Evolutionary conservation across 1,140 invertebrate genomes (phyloP).

Genomic region (Triops cancriformis): DNA sequence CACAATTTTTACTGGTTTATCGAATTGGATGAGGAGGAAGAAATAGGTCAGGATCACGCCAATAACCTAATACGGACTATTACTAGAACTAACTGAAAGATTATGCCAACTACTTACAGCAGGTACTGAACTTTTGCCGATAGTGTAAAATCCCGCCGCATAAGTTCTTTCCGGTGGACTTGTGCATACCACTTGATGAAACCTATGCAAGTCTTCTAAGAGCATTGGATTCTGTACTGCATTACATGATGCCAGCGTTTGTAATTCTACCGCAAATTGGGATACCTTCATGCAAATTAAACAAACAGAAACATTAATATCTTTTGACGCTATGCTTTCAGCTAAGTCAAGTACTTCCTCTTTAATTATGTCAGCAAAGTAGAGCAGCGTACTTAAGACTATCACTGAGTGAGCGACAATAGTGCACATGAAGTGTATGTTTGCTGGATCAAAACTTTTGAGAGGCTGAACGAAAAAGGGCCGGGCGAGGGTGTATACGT

Average conservation of each 20-base stretch:
- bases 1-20: too few relatives aligned
- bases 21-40: too few relatives aligned
- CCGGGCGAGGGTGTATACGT: background rate
- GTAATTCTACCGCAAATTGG: background rate
- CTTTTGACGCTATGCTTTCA: background rate
- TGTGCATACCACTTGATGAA: background rate
- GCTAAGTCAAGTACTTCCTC: background rate
- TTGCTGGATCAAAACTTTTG: background rate
- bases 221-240: too few relatives aligned
- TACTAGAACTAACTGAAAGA: too few relatives aligned
- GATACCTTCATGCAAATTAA: too few relatives aligned
- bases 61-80: too few relatives aligned
- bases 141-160: background rate
- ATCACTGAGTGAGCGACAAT: background rate
- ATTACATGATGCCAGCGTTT: background rate
- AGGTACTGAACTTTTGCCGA: background rate
- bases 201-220: background rate
- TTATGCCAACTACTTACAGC: background rate
- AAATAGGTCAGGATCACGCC: too few relatives aligned
- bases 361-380: background rate
- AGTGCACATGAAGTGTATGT: background rate
- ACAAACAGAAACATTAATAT: background rate
- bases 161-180: background rate
- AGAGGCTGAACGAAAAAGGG: background rate
- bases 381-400: background rate